Percentiles rank a stretch among this genome's conserved stretches.
Evolutionary conservation across 2,113 vertebrate genomes (phyloP).

Genomic region (Melanerpes aurifrons): DNA sequence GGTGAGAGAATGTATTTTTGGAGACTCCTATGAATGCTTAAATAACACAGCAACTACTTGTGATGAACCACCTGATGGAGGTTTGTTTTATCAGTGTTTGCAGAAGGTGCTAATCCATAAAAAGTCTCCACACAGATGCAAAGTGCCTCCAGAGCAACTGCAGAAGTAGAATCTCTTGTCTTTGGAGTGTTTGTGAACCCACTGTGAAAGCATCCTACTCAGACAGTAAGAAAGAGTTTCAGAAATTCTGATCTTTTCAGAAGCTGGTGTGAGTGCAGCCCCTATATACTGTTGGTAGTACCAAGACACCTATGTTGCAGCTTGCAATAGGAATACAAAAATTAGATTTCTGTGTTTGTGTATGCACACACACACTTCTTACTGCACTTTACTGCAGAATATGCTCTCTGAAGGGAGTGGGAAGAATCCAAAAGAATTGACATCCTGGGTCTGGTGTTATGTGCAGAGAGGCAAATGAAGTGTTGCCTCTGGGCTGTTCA

Average conservation of each 20-base stretch:
- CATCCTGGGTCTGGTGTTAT: neutral
- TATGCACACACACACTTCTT: neutral
- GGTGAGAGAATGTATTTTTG: neutral
- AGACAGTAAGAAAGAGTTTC: neutral
- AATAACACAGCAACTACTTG: neutral
- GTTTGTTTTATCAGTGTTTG: neutral
- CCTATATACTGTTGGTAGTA: neutral
- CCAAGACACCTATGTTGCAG: neutral
- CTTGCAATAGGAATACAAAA: neutral
- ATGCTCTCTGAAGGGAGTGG: neutral
- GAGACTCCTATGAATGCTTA: neutral
- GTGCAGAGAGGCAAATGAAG: neutral
- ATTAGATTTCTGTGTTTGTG: neutral
- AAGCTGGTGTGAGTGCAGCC: neutral
- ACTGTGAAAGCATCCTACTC: neutral
- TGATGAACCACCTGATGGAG: neutral
- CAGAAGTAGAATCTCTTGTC: neutral
- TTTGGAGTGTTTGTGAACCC: neutral
- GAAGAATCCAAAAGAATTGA: neutral
- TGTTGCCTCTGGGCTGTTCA: neutral
- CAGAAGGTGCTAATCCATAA: neutral
- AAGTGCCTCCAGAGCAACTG: neutral
- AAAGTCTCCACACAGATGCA: neutral
- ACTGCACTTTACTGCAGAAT: neutral
- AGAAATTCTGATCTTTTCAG: neutral